These are phyloP conservation scores for Chelonus formosanus DNA, from an alignment of 2,888 invertebrate species.

Conservation along the genomic window DNA sequence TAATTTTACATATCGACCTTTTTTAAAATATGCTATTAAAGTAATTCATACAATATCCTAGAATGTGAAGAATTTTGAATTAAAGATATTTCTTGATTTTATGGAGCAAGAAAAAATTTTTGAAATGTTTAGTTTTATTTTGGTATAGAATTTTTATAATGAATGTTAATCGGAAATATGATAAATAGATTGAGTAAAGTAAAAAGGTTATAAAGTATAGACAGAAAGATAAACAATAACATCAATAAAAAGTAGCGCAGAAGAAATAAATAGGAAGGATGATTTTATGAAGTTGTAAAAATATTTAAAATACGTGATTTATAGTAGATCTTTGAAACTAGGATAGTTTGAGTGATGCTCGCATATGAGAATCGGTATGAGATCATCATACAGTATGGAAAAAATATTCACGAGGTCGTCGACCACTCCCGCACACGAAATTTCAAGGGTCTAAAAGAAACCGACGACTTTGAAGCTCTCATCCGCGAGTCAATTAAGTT, in stretches of 20 bases:
- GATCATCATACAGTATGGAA: constrained; percentile 19
- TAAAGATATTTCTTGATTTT: too few species aligned
- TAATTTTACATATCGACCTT: too few species aligned
- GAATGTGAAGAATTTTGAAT: too few species aligned
- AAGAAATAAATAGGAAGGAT: constrained; percentile 9
- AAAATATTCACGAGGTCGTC: constrained; percentile 36
- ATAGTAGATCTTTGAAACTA: neutral
- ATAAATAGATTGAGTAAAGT: neutral
- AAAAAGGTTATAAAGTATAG: neutral
- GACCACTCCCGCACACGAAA: constrained; percentile 31
- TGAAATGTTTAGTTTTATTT: too few species aligned
- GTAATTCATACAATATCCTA: too few species aligned
- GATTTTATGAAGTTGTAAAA: constrained; percentile 7
- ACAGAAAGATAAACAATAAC: neutral
- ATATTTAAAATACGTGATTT: constrained; percentile 6
- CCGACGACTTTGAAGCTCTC: constrained; percentile 42
- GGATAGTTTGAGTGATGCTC: neutral
- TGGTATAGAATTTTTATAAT: too few species aligned
- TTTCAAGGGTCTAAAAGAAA: constrained; percentile 29
- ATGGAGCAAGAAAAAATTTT: too few species aligned
- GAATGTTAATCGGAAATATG: too few species aligned
- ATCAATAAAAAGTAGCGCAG: too few species aligned
- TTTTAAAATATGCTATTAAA: too few species aligned
- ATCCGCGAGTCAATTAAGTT: constrained; percentile 51
- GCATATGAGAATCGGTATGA: constrained; percentile 23